Percentiles rank a stretch among this genome's conserved stretches.
These are phyloP conservation scores for Ypsolopha scabrella DNA, from an alignment of 2,888 invertebrate species.

Conservation along the genomic window DNA sequence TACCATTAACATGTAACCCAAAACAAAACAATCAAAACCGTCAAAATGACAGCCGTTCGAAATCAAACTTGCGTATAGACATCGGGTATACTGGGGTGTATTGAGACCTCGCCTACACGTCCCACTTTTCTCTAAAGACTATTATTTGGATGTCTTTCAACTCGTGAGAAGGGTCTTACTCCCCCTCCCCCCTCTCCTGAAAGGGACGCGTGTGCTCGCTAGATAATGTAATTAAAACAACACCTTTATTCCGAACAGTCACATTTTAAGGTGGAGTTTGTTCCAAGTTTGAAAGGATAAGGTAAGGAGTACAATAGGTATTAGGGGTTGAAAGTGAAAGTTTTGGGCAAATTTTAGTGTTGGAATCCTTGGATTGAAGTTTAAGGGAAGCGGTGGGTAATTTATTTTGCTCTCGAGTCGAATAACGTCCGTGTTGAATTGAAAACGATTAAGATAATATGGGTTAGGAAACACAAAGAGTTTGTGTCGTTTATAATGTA, in stretches of 20 bases:
- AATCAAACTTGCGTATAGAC: slow-evolving; percentile 49
- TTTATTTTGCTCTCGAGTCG: no score
- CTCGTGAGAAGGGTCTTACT: slow-evolving; percentile 61
- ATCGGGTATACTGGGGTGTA: neutral
- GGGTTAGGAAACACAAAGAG: no score
- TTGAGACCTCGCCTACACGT: slow-evolving; percentile 17
- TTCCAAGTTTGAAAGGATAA: neutral
- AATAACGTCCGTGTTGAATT: no score
- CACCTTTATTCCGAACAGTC: slow-evolving; percentile 58
- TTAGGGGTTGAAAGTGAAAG: neutral
- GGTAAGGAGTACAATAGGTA: neutral
- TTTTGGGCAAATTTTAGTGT: neutral
- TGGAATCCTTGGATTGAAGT: neutral
- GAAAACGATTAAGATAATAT: no score
- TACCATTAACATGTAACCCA: no score
- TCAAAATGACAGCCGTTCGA: slow-evolving; percentile 41
- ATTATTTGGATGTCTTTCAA: slow-evolving; percentile 69
- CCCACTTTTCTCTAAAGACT: slow-evolving; percentile 58
- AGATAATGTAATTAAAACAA: slow-evolving; percentile 72
- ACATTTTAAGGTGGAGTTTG: slow-evolving; percentile 8
- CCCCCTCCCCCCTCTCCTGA: slow-evolving; percentile 6
- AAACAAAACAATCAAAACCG: neutral
- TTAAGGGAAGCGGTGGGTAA: no score
- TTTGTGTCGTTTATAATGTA: no score
- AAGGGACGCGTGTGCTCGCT: slow-evolving; percentile 47